phyloP scores from a whole-genome alignment of 1,140 invertebrate genomes.

The Pteromalus puparum region DNA sequence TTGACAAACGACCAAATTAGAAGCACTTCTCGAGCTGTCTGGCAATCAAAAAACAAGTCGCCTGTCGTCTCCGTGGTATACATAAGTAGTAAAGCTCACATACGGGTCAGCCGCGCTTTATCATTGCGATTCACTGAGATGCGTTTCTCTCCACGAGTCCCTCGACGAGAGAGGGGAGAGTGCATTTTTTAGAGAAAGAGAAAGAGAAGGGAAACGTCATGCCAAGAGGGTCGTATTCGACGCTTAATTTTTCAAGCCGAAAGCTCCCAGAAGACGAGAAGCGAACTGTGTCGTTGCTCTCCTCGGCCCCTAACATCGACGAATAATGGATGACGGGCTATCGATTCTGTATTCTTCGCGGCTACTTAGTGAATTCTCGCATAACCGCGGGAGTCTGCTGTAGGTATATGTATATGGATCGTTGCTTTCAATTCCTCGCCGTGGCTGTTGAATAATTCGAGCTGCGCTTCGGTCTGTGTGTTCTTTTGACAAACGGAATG shows the following conservation, averaged over 20 bases:
- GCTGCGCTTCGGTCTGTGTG: background rate
- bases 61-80: background rate
- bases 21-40: too few relatives aligned
- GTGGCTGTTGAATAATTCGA: too few relatives aligned
- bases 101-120: background rate
- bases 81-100: background rate
- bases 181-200: background rate
- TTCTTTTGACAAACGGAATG: background rate
- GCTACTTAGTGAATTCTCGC: background rate
- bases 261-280: background rate
- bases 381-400: background rate
- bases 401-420: background rate
- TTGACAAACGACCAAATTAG: background rate
- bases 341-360: background rate
- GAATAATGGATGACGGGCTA: slow-evolving; percentile 11
- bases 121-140: background rate
- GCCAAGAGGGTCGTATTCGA: background rate
- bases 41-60: too few relatives aligned
- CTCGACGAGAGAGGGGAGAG: background rate
- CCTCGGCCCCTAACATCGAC: background rate
- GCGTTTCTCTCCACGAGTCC: background rate
- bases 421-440: background rate
- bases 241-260: slow-evolving; percentile 30
- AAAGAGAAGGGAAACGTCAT: background rate
- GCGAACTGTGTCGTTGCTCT: background rate